Conservation (phyloP, 2,113 vertebrate genomes). For the Apodemus sylvaticus region DNA sequence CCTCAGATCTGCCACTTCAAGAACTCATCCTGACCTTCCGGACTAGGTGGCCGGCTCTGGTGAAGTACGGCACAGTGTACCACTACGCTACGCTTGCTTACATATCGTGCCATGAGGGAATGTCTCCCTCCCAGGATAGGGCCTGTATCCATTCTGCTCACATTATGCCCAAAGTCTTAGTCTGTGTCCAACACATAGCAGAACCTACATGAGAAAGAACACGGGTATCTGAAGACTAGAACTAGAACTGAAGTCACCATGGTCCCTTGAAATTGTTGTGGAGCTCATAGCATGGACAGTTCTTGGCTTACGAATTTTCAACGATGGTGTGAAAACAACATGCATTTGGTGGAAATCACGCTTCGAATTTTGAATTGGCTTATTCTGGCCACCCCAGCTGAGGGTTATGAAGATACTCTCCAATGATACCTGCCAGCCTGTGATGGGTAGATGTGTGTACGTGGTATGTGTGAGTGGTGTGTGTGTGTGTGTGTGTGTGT, state of each 20-base stretch:
- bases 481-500: background rate
- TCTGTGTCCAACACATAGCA: background rate
- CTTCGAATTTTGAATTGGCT: background rate
- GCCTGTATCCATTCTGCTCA: background rate
- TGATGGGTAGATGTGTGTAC: background rate
- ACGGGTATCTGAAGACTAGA: background rate
- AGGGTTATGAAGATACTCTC: background rate
- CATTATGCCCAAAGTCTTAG: background rate
- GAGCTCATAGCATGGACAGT: background rate
- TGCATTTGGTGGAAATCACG: background rate
- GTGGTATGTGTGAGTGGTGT: background rate
- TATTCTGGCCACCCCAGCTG: background rate
- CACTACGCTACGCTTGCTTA: background rate
- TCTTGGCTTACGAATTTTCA: background rate
- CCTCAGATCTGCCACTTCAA: background rate
- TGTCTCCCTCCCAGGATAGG: background rate
- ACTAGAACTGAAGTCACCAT: background rate
- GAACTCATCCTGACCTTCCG: background rate
- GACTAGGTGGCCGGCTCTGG: background rate
- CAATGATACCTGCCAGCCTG: background rate
- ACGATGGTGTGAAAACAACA: background rate
- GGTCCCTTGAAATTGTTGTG: background rate
- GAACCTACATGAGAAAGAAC: background rate
- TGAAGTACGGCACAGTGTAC: background rate
- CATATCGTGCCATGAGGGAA: background rate